phyloP scores from a whole-genome alignment of 2,797 vertebrate species.

The Antrozous pallidus region DNA sequence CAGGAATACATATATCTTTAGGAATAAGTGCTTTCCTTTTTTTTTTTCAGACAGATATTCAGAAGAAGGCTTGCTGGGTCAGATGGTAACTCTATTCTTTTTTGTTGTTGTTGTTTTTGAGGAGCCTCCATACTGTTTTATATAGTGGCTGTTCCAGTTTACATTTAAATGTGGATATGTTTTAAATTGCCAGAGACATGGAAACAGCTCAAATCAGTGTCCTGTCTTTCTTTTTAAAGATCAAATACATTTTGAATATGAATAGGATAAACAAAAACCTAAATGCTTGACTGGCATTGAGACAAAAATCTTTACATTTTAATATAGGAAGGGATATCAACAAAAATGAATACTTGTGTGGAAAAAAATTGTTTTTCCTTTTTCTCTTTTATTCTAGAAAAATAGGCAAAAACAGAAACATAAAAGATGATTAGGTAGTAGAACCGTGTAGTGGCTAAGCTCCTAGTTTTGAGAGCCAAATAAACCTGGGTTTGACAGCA shows the following conservation, averaged over 20 bases:
- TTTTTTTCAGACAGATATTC: not conserved
- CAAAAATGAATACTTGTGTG: not conserved
- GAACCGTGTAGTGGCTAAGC: not conserved
- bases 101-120: too few species aligned
- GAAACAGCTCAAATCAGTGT: not conserved
- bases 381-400: not conserved
- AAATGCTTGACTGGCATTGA: not conserved
- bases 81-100: not conserved
- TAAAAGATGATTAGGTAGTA: not conserved
- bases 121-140: not conserved
- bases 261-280: not conserved
- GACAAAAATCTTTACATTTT: not conserved
- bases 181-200: not conserved
- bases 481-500: not conserved
- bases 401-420: not conserved
- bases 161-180: not conserved
- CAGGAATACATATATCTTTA: not conserved
- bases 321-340: slow-evolving; percentile 1
- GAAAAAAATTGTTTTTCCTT: not conserved
- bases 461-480: not conserved
- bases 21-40: not conserved
- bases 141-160: not conserved
- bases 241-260: not conserved
- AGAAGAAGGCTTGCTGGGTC: not conserved
- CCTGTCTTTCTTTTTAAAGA: not conserved